Evolutionary conservation across 2,888 invertebrate species (phyloP), one percentile per base, ranked within the genome.

Genomic region (Cosmorhoe ocellata): DNA sequence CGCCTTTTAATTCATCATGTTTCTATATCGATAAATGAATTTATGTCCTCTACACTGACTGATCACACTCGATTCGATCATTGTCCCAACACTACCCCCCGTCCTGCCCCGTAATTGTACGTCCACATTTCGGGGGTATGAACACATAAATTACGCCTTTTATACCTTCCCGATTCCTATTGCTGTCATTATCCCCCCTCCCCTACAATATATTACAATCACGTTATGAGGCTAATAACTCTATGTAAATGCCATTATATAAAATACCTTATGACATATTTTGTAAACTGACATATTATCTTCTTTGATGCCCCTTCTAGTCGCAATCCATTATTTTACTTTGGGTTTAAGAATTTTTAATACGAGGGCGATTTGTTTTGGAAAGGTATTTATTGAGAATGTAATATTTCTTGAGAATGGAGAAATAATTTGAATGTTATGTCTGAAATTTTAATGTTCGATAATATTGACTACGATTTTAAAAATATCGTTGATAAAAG

Each of bases 121-220:
- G 73, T 74, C 80, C 79, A 77, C 80, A 77, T 74, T 84, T 81
- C 66, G 80, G 81, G 82, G 80, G 76, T 71, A 68, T 69, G 70
- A 76, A 74, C 78, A 79, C 83, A 87, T 88, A 87, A 86, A 88
- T 88, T 84, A 82, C 78, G 76, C 81, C 81, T 85, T 86, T 84
- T 84, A 87, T 85, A 79, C 81, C 74, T 81, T 79, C 78, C 71
- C 81, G 76, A 84, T 84, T 79, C 72, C 77, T 84, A 86, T 81
- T 83, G 79, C 81, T 71, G 72, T 79, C 81, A 84, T 84, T 83
- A 81, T 71, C 74, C 75, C 73, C 67, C 58, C 45, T 7, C 34
- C 48, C 40, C 40, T 22, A 27, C 40, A 40, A 47, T 55, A 55
- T 55, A 44, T 48, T 52, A 54, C 45, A 26, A 50, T 39, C 43